phyloP scores from a whole-genome alignment of 2,888 invertebrate genomes.

The Celastrina argiolus region DNA sequence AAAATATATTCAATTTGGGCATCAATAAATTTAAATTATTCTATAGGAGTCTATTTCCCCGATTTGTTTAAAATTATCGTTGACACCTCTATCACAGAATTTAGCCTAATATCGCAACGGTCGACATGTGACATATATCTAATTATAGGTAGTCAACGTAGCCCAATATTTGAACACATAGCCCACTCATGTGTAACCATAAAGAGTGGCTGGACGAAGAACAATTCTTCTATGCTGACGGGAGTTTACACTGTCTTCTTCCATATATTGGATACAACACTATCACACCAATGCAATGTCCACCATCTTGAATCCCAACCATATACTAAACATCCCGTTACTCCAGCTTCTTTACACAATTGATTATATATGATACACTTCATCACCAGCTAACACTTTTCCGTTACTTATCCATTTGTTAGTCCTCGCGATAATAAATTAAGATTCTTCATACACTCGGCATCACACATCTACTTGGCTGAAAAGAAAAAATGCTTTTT shows the following conservation, averaged over 20 bases:
- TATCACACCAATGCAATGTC: constrained; percentile 74
- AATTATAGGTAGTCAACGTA: constrained; percentile 49
- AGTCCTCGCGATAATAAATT: constrained; percentile 75
- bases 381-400: constrained; percentile 67
- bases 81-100: constrained; percentile 43
- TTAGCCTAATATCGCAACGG: constrained; percentile 54
- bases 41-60: constrained; percentile 57
- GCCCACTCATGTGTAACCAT: constrained; percentile 50
- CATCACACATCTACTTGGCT: constrained; percentile 63
- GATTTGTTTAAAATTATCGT: constrained; percentile 28
- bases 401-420: constrained; percentile 67
- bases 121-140: constrained; percentile 55
- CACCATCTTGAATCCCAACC: constrained; percentile 54
- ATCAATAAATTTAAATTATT: constrained; percentile 55
- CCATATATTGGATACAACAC: constrained; percentile 77
- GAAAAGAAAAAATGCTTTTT: constrained; percentile 51
- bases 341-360: constrained; percentile 45
- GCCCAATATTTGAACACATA: constrained; percentile 43
- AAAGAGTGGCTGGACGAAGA: constrained; percentile 54
- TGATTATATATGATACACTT: constrained; percentile 62
- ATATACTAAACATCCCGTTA: constrained; percentile 58
- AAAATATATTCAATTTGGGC: constrained; percentile 59
- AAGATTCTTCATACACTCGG: constrained; percentile 66
- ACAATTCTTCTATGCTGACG: constrained; percentile 56
- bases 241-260: constrained; percentile 67